Evolutionary conservation across 1,140 invertebrate genomes (phyloP).

Genomic region (Hylaeus volcanicus): DNA sequence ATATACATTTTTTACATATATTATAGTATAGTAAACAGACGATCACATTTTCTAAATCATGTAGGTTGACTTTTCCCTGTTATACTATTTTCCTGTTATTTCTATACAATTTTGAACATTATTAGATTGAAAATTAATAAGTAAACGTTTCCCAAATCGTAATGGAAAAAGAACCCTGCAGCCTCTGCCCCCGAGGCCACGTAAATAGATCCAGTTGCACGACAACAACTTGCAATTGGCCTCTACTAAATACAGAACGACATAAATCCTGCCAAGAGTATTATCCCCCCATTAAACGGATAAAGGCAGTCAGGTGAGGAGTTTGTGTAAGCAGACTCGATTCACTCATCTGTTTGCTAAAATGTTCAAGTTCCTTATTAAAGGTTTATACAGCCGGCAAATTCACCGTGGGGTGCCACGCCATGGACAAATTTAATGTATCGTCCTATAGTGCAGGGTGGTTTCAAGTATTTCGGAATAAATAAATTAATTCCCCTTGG

Average conservation of each 20-base stretch:
- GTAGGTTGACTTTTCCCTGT: neutral
- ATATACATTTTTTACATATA: too few species aligned
- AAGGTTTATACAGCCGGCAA: conserved; percentile 27
- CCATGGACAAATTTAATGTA: conserved; percentile 46
- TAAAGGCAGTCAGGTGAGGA: conserved; percentile 38
- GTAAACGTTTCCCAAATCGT: neutral
- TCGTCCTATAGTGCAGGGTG: conserved; percentile 37
- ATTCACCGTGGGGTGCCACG: neutral
- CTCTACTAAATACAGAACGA: neutral
- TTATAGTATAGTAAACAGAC: neutral
- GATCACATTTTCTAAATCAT: neutral
- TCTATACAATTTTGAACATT: too few species aligned
- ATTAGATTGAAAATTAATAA: neutral
- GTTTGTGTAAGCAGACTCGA: neutral
- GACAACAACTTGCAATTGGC: conserved; percentile 15
- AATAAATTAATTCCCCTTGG: conserved; percentile 46
- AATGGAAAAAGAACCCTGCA: conserved; percentile 15
- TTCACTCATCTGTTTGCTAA: neutral
- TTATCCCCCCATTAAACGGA: conserved; percentile 23
- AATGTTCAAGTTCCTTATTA: conserved; percentile 2
- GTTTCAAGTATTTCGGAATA: conserved; percentile 31
- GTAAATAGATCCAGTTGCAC: conserved; percentile 3
- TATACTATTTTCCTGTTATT: neutral
- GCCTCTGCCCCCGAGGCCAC: conserved; percentile 8
- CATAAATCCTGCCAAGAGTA: conserved; percentile 27